Evolutionary conservation across 2,888 invertebrate species (phyloP).

Genomic region (Caenorhabditis plicata): DNA sequence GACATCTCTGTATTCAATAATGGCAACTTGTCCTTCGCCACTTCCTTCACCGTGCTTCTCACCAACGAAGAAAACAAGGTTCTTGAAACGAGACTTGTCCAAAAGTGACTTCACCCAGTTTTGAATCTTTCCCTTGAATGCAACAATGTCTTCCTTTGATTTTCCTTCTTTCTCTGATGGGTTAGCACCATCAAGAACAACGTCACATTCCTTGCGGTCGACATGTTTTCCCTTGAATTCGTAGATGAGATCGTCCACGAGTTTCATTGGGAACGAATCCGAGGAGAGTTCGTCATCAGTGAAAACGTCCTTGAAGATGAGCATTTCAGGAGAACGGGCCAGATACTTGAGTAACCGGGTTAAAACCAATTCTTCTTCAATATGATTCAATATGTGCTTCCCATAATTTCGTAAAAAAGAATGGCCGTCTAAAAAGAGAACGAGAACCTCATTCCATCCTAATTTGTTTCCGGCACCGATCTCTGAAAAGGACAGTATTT

Average conservation of each 20-base stretch:
- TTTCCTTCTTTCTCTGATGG: conserved; percentile 74
- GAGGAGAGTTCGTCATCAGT: conserved; percentile 98
- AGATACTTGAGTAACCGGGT: no score
- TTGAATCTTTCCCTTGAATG: conserved; percentile 65
- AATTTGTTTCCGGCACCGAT: no score
- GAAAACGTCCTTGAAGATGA: conserved; percentile 90
- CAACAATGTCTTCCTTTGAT: conserved; percentile 59
- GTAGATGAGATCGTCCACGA: conserved; percentile 87
- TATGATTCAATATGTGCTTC: no score
- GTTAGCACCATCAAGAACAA: conserved; percentile 84
- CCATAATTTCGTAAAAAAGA: no score
- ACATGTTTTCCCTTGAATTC: conserved; percentile 76
- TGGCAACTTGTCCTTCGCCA: conserved; percentile 73
- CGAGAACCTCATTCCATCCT: no score
- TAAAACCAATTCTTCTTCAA: no score
- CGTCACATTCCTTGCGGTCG: conserved; percentile 72
- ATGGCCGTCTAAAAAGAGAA: no score
- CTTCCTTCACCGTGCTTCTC: conserved; percentile 62
- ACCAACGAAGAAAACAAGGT: conserved; percentile 60
- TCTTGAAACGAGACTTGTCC: conserved; percentile 63
- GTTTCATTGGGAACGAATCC: conserved; percentile 87
- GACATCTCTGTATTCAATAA: conserved; percentile 77
- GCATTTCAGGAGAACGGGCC: conserved; percentile 73
- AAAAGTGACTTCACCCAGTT: conserved; percentile 56
- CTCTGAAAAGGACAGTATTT: no score